These are phyloP conservation scores for Pyxicephalus adspersus DNA, from an alignment of 2,113 vertebrate species.

Conservation along the genomic window DNA sequence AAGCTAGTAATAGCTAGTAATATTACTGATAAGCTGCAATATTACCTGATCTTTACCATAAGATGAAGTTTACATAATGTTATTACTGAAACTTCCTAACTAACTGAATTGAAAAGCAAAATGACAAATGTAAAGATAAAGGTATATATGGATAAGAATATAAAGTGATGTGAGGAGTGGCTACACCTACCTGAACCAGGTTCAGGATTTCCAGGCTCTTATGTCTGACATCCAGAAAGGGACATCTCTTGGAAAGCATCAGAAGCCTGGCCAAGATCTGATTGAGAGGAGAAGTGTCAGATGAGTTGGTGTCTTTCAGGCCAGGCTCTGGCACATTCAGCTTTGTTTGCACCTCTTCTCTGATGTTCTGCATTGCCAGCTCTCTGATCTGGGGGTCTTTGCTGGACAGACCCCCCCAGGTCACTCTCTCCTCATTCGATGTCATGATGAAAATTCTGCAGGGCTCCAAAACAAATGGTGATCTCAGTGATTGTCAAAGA, in stretches of 20 bases:
- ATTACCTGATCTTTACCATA: no score
- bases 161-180: not conserved
- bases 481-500: no score
- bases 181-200: constrained; percentile 80
- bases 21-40: no score
- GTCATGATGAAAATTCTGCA: constrained; percentile 72
- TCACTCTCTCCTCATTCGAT: constrained; percentile 74
- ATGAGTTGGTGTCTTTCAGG: constrained; percentile 47
- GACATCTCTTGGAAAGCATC: constrained; percentile 90
- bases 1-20: no score
- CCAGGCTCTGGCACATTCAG: constrained; percentile 70
- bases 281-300: constrained; percentile 68
- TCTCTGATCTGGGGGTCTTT: constrained; percentile 76
- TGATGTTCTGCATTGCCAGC: constrained; percentile 81
- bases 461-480: no score
- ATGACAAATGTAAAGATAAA: no score
- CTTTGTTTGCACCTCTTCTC: constrained; percentile 78
- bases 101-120: no score
- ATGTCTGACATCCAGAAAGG: constrained; percentile 84
- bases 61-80: no score
- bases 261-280: constrained; percentile 84
- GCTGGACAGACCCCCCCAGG: constrained; percentile 86
- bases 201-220: constrained; percentile 77
- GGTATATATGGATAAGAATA: no score
- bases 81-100: no score